Evolutionary conservation across 2,888 invertebrate species (phyloP).

Genomic region (Ochropacha duplaris): DNA sequence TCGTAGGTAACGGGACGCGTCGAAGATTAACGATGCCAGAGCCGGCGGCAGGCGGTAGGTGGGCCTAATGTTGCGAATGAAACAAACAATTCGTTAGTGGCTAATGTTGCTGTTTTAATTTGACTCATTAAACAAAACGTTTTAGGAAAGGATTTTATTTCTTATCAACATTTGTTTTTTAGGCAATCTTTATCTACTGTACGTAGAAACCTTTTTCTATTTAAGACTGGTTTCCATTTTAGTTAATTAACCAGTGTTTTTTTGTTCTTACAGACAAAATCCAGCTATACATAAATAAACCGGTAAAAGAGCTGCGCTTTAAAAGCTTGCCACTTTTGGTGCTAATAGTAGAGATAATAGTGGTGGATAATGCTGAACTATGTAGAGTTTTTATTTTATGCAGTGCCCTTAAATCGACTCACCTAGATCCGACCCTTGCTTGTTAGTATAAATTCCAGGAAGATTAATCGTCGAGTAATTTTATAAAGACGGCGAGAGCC

Average conservation of each 20-base stretch:
- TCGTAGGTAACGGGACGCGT: slow-evolving; percentile 13
- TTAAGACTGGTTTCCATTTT: no score
- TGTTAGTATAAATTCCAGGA: neutral
- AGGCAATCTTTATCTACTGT: no score
- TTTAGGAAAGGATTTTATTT: neutral
- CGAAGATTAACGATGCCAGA: slow-evolving; percentile 23
- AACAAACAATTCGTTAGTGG: neutral
- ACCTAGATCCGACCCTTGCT: neutral
- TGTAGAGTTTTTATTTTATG: neutral
- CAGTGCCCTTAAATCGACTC: neutral
- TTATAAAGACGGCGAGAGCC: neutral
- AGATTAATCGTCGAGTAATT: neutral
- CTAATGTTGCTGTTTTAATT: neutral
- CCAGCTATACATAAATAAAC: no score
- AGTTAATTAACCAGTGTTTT: no score
- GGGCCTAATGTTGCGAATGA: neutral
- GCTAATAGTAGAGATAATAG: no score
- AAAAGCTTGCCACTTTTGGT: neutral
- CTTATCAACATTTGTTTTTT: neutral
- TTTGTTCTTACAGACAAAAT: no score
- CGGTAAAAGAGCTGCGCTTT: neutral
- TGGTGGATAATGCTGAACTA: no score
- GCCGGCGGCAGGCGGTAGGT: slow-evolving; percentile 8
- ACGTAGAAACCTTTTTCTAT: no score
- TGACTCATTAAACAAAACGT: neutral